Evolutionary conservation across 2,113 vertebrate genomes (phyloP).

Genomic region (Hemiprocne comata): DNA sequence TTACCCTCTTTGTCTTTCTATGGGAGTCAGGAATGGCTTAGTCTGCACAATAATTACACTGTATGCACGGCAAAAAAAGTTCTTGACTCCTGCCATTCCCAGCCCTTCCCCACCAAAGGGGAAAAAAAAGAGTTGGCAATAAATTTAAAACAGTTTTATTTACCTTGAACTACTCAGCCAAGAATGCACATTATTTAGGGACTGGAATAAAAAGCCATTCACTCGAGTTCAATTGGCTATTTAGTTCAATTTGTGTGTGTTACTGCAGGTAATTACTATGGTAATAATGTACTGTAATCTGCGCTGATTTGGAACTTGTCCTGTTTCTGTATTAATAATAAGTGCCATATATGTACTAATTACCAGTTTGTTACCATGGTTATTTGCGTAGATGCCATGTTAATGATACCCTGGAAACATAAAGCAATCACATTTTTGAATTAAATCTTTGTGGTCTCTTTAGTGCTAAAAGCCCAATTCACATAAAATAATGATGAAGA

Average conservation of each 20-base stretch:
- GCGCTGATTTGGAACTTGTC: slow-evolving; percentile 65
- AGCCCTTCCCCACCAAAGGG: not conserved
- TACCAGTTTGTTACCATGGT: slow-evolving; percentile 76
- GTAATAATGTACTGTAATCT: slow-evolving; percentile 68
- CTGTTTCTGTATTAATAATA: slow-evolving; percentile 56
- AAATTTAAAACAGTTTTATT: slow-evolving; percentile 66
- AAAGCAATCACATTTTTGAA: slow-evolving; percentile 70
- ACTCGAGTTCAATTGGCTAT: slow-evolving; percentile 79
- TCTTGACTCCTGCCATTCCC: not conserved
- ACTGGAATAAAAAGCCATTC: slow-evolving; percentile 79
- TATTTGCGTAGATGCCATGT: slow-evolving; percentile 65
- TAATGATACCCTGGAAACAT: slow-evolving; percentile 76
- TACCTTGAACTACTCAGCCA: slow-evolving; percentile 73
- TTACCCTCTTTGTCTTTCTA: slow-evolving; percentile 10
- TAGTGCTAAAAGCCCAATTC: slow-evolving; percentile 71
- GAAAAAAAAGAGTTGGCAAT: slow-evolving; percentile 10
- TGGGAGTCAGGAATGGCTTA: not conserved
- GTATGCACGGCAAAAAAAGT: not conserved
- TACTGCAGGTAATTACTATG: slow-evolving; percentile 79
- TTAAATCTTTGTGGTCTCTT: slow-evolving; percentile 77
- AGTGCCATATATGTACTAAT: slow-evolving; percentile 70
- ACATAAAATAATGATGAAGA: slow-evolving; percentile 77
- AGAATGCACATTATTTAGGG: slow-evolving; percentile 79
- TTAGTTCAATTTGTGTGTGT: slow-evolving; percentile 79
- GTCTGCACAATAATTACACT: not conserved